Base-by-base conservation (phyloP, 1,140 invertebrate genomes). In the Panagrolaimus sp. region DNA sequence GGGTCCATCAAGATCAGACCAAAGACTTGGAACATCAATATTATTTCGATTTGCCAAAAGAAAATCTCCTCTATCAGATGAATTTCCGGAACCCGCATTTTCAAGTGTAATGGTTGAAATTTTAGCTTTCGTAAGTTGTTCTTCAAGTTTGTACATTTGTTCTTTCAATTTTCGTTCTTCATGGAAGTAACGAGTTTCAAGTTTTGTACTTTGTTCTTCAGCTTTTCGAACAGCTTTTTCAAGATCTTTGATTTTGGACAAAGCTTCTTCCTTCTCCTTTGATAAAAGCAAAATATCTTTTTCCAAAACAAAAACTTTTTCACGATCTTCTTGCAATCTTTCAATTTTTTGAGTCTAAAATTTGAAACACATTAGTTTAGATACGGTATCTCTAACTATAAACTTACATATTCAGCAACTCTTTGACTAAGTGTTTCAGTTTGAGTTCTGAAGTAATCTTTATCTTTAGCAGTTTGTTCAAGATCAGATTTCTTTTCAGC, bases 401-500 rank as follows among this genome's bases (percentile, higher is more conserved):
- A 58, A 4, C 52, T 26, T 58, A 58, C 52, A 21, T 26, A 26
- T 26, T 58, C 52, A 21, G 52, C 21, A 58, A 26, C 28, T 2
- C 14, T 21, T 58, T 58, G 52, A 28, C 5, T 2, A 21, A 58
- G 28, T 12, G 15, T 4, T 12, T 58, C 14, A 17, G 21, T 21
- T 28, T n/a, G 21, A 12, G 52, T 28, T 26, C 17, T n/a, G 17
- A n/a, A 58, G 2, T 58, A 26, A 17, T 58, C 52, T 12, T 12
- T 12, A 21, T 58, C 28, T 28, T 21, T 21, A 17, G 12, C 28
- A 9, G 52, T 28, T 28, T 58, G 21, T 28, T 58, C 52, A 8
- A 58, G 28, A 26, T 58, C 52, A 28, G 52, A 21, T 28, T 58
- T 58, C 52, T 58, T 58, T 17, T 58, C 52, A 28, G 52, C 52